phyloP scores from a whole-genome alignment of 2,797 vertebrate species.

The Okamejei kenojei region DNA sequence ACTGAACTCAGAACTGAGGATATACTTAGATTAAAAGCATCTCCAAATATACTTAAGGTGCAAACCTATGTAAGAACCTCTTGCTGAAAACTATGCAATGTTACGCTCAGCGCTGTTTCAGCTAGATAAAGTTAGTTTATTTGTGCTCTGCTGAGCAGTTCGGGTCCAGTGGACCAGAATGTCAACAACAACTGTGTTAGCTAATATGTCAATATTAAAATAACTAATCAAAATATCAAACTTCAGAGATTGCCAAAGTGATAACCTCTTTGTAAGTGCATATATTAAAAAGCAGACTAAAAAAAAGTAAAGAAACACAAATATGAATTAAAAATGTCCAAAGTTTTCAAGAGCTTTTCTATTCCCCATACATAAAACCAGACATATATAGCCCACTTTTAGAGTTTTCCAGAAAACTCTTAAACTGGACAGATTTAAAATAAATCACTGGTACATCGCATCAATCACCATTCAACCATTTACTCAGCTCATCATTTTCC shows the following conservation, averaged over 20 bases:
- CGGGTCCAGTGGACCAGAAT: background rate
- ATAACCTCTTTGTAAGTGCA: background rate
- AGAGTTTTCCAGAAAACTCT: background rate
- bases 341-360: background rate
- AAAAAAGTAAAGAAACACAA: background rate
- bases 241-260: background rate
- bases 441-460: background rate
- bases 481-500: background rate
- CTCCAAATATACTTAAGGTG: constrained; percentile 25
- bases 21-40: constrained; percentile 40
- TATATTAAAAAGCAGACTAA: background rate
- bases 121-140: background rate
- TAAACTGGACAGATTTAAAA: background rate
- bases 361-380: background rate
- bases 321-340: constrained; percentile 10
- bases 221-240: background rate
- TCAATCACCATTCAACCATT: background rate
- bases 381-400: background rate
- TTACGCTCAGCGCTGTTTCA: background rate
- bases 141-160: background rate
- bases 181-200: background rate
- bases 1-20: constrained; percentile 61
- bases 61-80: background rate
- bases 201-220: background rate
- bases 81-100: constrained; percentile 1